Base-by-base conservation (phyloP, 2,113 vertebrate species). In the Microcebus murinus region DNA sequence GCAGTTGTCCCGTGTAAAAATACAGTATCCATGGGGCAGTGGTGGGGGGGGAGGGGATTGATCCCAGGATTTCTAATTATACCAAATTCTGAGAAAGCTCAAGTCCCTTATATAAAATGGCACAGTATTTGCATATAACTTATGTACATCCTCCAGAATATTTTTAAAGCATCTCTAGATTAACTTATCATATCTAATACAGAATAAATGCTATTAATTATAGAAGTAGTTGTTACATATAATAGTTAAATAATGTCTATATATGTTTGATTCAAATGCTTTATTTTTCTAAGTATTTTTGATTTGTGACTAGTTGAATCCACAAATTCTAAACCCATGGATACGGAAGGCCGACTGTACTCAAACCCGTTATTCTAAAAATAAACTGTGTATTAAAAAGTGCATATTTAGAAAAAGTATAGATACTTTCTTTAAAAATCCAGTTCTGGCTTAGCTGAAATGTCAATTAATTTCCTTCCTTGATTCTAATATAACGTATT, bases 361-460 rank as follows among this genome's bases (percentile, higher is more conserved):
- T 83, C 31, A 89, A 96, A 48, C 15, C 3, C 88, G 8, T 36
- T 94, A 94, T 48, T 63, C 14, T 36, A 96, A 31, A 87, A 88
- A 73, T 87, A 81, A 96, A 85, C 31, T 31, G 21, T 71, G 29
- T n/a, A 74, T 55, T 89, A 90, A 82, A 67, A 68, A 73, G 61
- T 61, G 3, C 34, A 70, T 20, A 27, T 87, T 79, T 91, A 73
- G 2, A 93, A 79, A 55, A 74, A 48, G 36, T 50, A 68, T 3
- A 52, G 50, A 59, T 76, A 63, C 45, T 90, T 95, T 94, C n/a
- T 88, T 92, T 77, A 59, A 81, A 95, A 87, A 76, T 52, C 27
- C 25, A 92, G 17, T 25, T 13, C 50, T 73, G 23, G 59, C 55
- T 91, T 85, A 83, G 65, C 10, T 93, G 84, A 91, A 86, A 74